Conservation (phyloP, 2,113 vertebrate genomes). For the Patagioenas fasciata region DNA sequence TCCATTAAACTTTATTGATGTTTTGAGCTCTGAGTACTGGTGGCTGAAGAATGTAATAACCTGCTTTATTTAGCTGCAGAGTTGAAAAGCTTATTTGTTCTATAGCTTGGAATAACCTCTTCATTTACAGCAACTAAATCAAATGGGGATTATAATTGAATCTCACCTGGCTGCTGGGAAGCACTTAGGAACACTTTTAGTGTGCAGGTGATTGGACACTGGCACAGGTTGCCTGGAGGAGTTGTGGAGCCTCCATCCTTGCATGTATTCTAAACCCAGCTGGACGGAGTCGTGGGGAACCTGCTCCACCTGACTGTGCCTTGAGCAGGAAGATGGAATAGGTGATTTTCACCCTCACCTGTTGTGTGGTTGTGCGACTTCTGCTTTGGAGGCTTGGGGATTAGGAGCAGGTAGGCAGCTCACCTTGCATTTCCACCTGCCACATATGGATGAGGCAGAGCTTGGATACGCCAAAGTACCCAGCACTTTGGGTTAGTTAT, state of each 20-base stretch:
- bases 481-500: neutral
- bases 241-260: neutral
- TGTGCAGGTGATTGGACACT: neutral
- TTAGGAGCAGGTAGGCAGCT: neutral
- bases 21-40: neutral
- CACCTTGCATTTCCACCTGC: neutral
- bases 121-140: conserved; percentile 10
- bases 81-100: neutral
- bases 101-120: neutral
- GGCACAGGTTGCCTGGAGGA: accelerated
- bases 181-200: neutral
- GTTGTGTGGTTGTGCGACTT: neutral
- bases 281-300: neutral
- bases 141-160: neutral
- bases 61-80: neutral
- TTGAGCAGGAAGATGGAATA: neutral
- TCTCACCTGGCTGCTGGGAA: neutral
- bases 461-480: neutral
- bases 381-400: neutral
- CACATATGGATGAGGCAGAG: accelerated
- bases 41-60: neutral
- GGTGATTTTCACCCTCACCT: neutral
- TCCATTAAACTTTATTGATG: neutral
- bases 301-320: neutral
- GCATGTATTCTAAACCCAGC: neutral